Evolutionary conservation across 1,140 invertebrate species (phyloP).

Genomic region (Tetramorium simillimum): DNA sequence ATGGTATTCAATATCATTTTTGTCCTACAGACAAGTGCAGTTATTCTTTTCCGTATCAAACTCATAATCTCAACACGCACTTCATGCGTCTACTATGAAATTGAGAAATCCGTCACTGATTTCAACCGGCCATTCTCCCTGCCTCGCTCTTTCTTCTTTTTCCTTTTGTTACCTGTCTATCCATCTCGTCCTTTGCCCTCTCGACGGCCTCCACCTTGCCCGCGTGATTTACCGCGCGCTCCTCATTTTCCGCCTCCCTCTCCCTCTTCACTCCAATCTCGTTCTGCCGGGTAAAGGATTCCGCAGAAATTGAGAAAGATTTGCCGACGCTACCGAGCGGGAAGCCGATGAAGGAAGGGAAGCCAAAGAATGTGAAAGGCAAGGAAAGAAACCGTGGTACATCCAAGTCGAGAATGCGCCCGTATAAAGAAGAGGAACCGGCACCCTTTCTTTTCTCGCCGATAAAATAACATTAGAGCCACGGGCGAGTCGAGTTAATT

Average conservation of each 20-base stretch:
- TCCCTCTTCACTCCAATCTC: conserved; percentile 64
- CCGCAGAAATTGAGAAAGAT: conserved; percentile 77
- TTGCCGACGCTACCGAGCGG: conserved; percentile 65
- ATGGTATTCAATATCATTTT: background rate
- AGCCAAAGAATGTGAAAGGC: conserved; percentile 18
- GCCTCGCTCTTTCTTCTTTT: background rate
- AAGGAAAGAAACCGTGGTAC: conserved; percentile 48
- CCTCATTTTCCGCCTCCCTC: conserved; percentile 39
- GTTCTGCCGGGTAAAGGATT: conserved; percentile 71
- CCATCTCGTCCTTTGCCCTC: conserved; percentile 4
- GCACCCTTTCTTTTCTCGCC: conserved; percentile 16
- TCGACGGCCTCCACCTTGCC: conserved; percentile 24
- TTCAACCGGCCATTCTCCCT: conserved; percentile 27
- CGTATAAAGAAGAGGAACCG: conserved; percentile 46
- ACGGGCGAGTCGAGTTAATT: conserved; percentile 59
- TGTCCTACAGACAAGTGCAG: background rate
- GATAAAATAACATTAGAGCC: conserved; percentile 72
- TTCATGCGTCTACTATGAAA: conserved; percentile 2
- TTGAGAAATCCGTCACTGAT: conserved; percentile 42
- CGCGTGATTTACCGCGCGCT: conserved; percentile 66
- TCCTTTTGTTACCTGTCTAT: conserved; percentile 18
- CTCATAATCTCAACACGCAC: background rate
- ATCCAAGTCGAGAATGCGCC: conserved; percentile 38
- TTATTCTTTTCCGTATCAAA: background rate
- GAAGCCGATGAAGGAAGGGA: conserved; percentile 48